Evolutionary conservation across 2,113 vertebrate genomes (phyloP), one percentile per base, ranked within the genome.

Genomic region (Calonectris borealis): DNA sequence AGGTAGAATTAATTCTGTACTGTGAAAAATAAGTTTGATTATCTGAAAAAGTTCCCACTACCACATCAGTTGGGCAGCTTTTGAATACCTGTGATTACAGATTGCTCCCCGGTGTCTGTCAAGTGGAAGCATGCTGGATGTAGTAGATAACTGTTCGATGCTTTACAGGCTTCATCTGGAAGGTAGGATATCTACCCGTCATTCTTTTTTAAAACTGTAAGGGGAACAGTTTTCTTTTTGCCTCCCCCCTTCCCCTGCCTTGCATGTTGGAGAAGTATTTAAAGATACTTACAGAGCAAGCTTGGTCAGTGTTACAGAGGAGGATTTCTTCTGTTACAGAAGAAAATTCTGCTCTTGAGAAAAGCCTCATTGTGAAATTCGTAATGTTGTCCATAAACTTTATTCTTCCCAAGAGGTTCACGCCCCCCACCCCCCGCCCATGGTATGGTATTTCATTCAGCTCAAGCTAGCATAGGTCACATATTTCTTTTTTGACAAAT

Each of bases 81-180:
- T 26, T 36, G 48, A 57, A 19, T 73, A 6, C 7, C 22, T 97
- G 49, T 86, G 84, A 55, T 94, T 96, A 16, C 94, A 99, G 99
- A 93, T 99, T 51, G 97, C 96, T 44, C 98, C 96, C 18, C 96
- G 86, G 3, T 97, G 98, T 87, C 96, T 94, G 69, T 19, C 95
- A 12, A 97, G 97, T 0, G 99, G 98, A 29, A 92, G 96, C 38
- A 99, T 99, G 98, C 90, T 99, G 97, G 99, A 99, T 89, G 25
- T 97, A 3, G 98, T 99, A 9, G 99, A 99, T 69, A 97, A 95
- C 93, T 96, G 97, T 65, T 99, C 99, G 0, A 95, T 99, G 98
- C 98, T 99, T 20, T 99, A 97, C 97, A 98, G 99, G 70, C 98
- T 99, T 89, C 98, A 99, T 83, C 98, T 99, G 98, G 99, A 99